A percentile compares a stretch with the other conserved stretches of the same genome.
These are phyloP conservation scores for Deroplatys truncata DNA, from an alignment of 2,888 invertebrate species.

Conservation along the genomic window DNA sequence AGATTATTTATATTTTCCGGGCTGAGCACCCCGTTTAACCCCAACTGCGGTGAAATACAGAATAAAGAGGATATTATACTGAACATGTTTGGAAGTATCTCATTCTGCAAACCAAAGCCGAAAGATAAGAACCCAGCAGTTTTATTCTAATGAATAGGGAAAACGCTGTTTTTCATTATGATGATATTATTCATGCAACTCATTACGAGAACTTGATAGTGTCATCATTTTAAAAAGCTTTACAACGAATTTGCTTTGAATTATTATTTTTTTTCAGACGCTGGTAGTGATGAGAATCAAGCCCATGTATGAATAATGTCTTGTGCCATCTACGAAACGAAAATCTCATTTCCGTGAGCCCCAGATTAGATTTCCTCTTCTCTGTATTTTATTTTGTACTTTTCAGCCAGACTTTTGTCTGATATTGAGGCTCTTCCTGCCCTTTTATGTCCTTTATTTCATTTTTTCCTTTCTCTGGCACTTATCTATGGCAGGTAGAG, in stretches of 20 bases:
- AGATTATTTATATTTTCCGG: neutral
- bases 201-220: neutral
- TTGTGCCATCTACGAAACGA: neutral
- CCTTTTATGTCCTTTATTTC: no score
- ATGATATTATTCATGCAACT: neutral
- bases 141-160: neutral
- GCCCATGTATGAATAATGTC: neutral
- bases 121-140: neutral
- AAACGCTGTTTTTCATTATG: neutral
- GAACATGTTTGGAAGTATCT: neutral
- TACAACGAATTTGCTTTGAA: neutral
- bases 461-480: no score
- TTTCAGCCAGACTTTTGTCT: neutral
- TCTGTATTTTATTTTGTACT: neutral
- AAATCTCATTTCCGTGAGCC: neutral
- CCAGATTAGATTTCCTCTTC: neutral
- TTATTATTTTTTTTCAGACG: neutral
- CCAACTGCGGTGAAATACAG: neutral
- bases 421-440: no score
- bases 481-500: no score
- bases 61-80: neutral
- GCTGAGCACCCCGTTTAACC: neutral
- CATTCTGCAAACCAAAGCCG: neutral
- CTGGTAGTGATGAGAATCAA: neutral
- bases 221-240: neutral